Percentiles rank a stretch among this genome's conserved stretches.
Conservation (phyloP, 2,888 invertebrate species). For the Protodeltote pygarga region DNA sequence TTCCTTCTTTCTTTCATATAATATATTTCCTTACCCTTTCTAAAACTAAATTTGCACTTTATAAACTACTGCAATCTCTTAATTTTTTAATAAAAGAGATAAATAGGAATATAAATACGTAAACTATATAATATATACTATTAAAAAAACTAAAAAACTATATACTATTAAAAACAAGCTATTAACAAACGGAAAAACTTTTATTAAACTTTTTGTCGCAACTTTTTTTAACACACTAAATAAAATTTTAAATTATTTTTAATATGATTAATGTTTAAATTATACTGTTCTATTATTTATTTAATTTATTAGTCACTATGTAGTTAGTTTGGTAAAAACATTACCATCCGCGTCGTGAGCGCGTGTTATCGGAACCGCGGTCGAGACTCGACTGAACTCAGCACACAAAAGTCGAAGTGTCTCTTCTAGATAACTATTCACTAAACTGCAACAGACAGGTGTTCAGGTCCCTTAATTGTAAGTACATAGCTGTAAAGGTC, state of each 20-base stretch:
- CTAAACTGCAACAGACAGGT: constrained; percentile 40
- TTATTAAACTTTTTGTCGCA: constrained; percentile 24
- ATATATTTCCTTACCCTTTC: constrained; percentile 25
- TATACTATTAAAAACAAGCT: not conserved
- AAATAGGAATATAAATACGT: no score
- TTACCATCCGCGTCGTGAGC: constrained; percentile 22
- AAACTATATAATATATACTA: no score
- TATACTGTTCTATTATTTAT: constrained; percentile 1
- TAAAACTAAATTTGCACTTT: constrained; percentile 20
- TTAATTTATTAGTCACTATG: constrained; percentile 17
- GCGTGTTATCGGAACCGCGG: constrained; percentile 47
- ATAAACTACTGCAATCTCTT: no score
- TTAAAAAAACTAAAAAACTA: no score
- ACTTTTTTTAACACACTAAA: constrained; percentile 14
- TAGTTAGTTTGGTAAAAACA: constrained; percentile 15
- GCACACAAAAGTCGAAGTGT: constrained; percentile 19
- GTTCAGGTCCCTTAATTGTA: constrained; percentile 22
- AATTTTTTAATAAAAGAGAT: no score
- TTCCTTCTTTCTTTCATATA: constrained; percentile 14
- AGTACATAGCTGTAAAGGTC: constrained; percentile 7
- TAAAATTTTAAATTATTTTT: not conserved
- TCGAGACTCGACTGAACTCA: constrained; percentile 44
- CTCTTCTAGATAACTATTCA: constrained; percentile 20
- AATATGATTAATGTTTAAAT: not conserved
- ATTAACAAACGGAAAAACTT: constrained; percentile 26